A percentile compares a stretch with the other conserved stretches of the same genome.
phyloP scores from a whole-genome alignment of 1,140 invertebrate species.

The Hycleus cichorii region DNA sequence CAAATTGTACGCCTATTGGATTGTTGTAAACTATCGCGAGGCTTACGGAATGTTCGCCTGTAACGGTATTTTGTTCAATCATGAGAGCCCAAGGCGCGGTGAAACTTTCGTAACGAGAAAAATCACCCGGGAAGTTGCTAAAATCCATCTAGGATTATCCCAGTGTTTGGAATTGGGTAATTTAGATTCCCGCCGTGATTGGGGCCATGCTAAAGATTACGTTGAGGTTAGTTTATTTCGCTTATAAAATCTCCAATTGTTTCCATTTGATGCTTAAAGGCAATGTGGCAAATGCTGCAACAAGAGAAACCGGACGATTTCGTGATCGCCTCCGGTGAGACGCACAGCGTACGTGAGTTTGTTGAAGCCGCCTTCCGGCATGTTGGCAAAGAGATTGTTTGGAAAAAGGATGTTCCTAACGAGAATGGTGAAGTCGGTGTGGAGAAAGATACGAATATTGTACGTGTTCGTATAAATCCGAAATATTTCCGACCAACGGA shows the following conservation, averaged over 20 bases:
- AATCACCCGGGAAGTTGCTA: slow-evolving; percentile 95
- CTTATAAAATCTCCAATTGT: too few relatives aligned
- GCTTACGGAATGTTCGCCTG: slow-evolving; percentile 97
- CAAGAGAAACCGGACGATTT: slow-evolving; percentile 88
- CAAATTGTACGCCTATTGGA: slow-evolving; percentile 99
- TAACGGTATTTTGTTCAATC: slow-evolving; percentile 99
- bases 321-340: slow-evolving; percentile 94
- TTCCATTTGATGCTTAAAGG: slow-evolving; percentile 49
- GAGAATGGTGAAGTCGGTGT: slow-evolving; percentile 78
- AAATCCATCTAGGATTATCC: slow-evolving; percentile 84
- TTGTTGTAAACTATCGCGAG: slow-evolving; percentile 95
- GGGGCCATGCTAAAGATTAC: slow-evolving; percentile 99
- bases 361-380: slow-evolving; percentile 84
- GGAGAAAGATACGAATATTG: slow-evolving; percentile 68
- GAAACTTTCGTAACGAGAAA: slow-evolving; percentile 99
- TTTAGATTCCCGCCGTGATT: slow-evolving; percentile 92
- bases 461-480: slow-evolving; percentile 87
- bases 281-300: slow-evolving; percentile 99
- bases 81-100: slow-evolving; percentile 95
- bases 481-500: slow-evolving; percentile 97
- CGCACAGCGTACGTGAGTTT: slow-evolving; percentile 94
- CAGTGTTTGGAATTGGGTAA: slow-evolving; percentile 90
- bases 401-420: slow-evolving; percentile 78
- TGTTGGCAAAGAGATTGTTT: slow-evolving; percentile 65
- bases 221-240: slow-evolving; percentile 59